A percentile compares a stretch with the other conserved stretches of the same genome.
These are phyloP conservation scores for Neodiprion lecontei DNA, from an alignment of 1,140 invertebrate genomes.

Conservation along the genomic window DNA sequence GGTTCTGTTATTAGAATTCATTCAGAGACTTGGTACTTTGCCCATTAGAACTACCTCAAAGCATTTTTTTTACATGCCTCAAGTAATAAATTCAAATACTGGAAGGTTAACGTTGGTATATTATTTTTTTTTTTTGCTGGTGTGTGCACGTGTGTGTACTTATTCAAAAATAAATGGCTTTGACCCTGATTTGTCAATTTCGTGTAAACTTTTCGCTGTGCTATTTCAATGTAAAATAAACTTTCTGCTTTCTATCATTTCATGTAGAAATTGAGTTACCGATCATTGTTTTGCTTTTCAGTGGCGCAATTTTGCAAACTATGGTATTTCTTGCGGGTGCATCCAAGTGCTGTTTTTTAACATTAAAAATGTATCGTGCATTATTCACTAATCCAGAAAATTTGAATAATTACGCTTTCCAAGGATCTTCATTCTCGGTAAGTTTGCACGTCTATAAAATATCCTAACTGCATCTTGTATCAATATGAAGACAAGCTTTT, in stretches of 20 bases:
- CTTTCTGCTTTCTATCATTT: too few relatives aligned
- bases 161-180: background rate
- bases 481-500: too few relatives aligned
- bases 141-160: background rate
- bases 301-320: conserved; percentile 19
- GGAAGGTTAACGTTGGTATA: background rate
- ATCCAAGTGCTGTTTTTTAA: conserved; percentile 20
- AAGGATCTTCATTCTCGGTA: conserved; percentile 38
- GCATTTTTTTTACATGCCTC: too few relatives aligned
- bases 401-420: conserved; percentile 37
- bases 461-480: too few relatives aligned
- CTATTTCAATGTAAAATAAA: background rate
- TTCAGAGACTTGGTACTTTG: conserved; percentile 2
- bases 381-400: conserved; percentile 9
- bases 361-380: conserved; percentile 21
- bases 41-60: background rate
- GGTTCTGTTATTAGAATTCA: background rate
- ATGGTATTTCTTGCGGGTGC: background rate
- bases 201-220: background rate
- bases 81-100: background rate
- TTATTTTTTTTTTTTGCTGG: background rate
- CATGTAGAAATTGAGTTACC: too few relatives aligned
- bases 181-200: too few relatives aligned
- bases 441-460: conserved; percentile 26
- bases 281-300: conserved; percentile 21